Conservation (phyloP, 2,888 invertebrate genomes). For the Blera fallax region DNA sequence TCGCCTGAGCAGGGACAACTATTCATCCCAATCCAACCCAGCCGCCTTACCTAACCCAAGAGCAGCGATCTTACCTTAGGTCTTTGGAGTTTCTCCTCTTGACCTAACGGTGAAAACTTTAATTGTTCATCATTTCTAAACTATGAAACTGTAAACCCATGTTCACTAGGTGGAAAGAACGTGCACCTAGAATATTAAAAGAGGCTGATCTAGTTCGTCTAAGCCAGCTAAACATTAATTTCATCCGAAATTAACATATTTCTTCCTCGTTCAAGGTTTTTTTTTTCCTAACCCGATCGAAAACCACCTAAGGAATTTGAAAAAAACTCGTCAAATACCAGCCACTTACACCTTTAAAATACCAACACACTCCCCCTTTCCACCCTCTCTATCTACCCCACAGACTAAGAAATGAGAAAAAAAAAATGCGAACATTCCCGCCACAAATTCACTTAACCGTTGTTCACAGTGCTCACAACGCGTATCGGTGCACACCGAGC, state of each 20-base stretch:
- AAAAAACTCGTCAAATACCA: constrained; percentile 37
- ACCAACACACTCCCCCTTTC: neutral
- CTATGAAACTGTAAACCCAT: too few species aligned
- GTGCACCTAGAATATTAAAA: too few species aligned
- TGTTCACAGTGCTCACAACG: constrained; percentile 2
- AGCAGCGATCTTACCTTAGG: too few species aligned
- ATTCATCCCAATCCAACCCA: too few species aligned
- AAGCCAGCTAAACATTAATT: neutral
- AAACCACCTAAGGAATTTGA: constrained; percentile 35
- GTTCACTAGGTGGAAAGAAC: too few species aligned
- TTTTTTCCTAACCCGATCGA: neutral
- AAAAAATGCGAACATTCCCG: neutral
- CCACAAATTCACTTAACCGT: constrained; percentile 17
- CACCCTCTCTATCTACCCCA: neutral
- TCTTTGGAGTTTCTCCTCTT: too few species aligned
- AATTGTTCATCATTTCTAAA: too few species aligned
- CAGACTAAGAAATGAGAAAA: neutral
- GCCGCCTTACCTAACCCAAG: too few species aligned
- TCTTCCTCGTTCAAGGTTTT: neutral
- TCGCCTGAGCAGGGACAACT: too few species aligned
- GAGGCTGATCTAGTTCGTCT: neutral
- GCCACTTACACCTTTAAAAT: neutral
- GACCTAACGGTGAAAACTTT: too few species aligned
- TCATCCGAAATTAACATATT: neutral
- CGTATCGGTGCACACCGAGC: neutral